Evolutionary conservation across 2,888 invertebrate species (phyloP).

Genomic region (Corythucha ciliata): DNA sequence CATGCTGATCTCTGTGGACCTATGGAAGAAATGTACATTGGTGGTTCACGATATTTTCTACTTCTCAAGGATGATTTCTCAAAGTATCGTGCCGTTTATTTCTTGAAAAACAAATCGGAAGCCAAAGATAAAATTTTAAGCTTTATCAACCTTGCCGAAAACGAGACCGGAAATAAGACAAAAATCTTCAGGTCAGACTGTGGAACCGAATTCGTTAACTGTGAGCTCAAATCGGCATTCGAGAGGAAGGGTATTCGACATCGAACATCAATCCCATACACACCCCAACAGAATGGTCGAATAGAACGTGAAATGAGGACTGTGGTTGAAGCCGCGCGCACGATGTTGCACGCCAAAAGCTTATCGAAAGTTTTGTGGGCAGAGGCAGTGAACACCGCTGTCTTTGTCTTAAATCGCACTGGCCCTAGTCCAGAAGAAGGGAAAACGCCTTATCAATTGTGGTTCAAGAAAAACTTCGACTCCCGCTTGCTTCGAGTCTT

Average conservation of each 20-base stretch:
- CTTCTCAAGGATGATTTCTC: constrained; percentile 16
- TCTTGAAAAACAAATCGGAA: too few relatives aligned
- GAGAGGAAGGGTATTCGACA: neutral
- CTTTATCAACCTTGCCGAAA: too few relatives aligned
- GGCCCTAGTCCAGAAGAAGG: constrained; percentile 3
- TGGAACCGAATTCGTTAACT: constrained; percentile 6
- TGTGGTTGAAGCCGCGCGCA: constrained; percentile 2
- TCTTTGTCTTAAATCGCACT: constrained; percentile 12
- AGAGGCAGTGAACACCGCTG: constrained; percentile 11
- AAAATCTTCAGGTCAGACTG: neutral
- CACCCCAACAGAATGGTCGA: constrained; percentile 11
- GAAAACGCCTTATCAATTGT: constrained; percentile 18
- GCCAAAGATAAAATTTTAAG: too few relatives aligned
- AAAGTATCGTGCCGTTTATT: too few relatives aligned
- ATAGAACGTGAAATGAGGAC: constrained; percentile 17
- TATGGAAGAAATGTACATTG: constrained; percentile 5
- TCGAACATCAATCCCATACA: constrained; percentile 10
- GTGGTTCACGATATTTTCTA: constrained; percentile 6
- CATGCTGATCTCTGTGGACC: constrained; percentile 16
- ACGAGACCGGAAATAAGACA: constrained; percentile 6
- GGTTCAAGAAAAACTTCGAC: constrained; percentile 16
- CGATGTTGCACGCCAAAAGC: neutral
- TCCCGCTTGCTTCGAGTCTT: constrained; percentile 5
- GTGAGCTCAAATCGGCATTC: neutral
- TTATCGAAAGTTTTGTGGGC: constrained; percentile 13